Conservation (phyloP, 2,797 vertebrate species). For the Spinus pinus region DNA sequence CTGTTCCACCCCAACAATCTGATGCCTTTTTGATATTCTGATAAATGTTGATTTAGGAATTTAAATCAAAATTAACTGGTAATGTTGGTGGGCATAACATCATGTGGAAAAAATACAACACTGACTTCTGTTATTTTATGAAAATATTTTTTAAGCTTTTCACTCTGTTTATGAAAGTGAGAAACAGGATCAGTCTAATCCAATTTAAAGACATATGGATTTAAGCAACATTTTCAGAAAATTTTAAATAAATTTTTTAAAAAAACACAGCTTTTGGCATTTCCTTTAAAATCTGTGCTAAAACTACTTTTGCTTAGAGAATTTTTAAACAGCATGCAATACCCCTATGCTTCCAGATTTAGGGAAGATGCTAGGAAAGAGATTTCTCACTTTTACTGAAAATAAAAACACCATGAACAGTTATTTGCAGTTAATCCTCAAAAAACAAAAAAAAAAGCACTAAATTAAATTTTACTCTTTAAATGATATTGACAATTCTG, state of each 20-base stretch:
- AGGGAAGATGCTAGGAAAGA: neutral
- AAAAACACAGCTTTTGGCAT: neutral
- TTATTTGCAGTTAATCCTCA: neutral
- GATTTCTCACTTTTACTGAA: neutral
- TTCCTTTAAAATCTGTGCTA: neutral
- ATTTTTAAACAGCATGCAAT: neutral
- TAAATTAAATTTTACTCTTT: conserved; percentile 58
- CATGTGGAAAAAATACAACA: neutral
- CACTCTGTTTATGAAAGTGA: neutral
- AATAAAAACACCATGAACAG: neutral
- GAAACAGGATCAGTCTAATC: neutral
- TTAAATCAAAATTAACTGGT: neutral
- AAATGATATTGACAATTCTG: conserved; percentile 50
- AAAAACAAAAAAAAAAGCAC: conserved; percentile 15
- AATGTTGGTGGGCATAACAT: neutral
- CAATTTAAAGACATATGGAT: neutral
- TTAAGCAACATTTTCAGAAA: neutral
- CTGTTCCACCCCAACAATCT: neutral
- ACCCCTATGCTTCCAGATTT: neutral
- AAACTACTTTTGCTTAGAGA: neutral
- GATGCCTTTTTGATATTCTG: neutral
- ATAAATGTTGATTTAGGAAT: neutral
- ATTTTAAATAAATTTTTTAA: too few species aligned
- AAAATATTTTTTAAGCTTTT: neutral
- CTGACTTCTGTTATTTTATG: neutral